Base-by-base conservation (phyloP, 2,113 vertebrate species). In the Scomber japonicus region DNA sequence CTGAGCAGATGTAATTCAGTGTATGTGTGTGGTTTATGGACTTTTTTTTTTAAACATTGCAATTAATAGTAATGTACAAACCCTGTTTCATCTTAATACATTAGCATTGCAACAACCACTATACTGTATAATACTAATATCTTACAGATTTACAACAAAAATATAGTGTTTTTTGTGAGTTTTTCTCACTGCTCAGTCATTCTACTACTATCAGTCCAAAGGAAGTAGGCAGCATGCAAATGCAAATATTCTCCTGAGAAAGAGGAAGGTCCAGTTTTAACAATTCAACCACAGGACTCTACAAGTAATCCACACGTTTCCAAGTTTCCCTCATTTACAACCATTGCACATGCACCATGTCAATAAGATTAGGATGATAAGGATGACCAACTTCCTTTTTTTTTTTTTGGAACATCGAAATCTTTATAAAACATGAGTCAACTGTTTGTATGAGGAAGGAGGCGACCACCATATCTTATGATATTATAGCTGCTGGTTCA, bases 231-330 rank as follows among this genome's bases (percentile, higher is more conserved):
- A 40, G 30, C 79, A 82, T 84, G 83, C 71, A 73, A 82, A 57
- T 74, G 57, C 57, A 63, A 88, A 66, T 69, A n/a, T 68, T 84
- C 80, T 90, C 88, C 90, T 92, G 91, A 93, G 92, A 94, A 91
- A 91, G 83, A 82, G 91, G 89, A 87, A 80, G 79, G 75, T 84
- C 82, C 66, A 74, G 64, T 80, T 74, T 78, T 3, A 84, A 40
- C 10, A 13, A 60, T 53, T 79, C 21, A 62, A 79, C 76, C 54
- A 61, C 63, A 84, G 57, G 24, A 86, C 72, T 40, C 6, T 40
- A 59, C 46, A 68, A 73, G 40, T 30, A 65, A 40, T 67, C 21
- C 16, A 35, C 17, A 73, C 13, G 57, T 71, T 69, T 10, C 40
- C 44, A 73, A 13, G 60, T 71, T 69, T 10, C 40, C 44, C 31